Base-by-base conservation (phyloP, 2,797 vertebrate genomes). In the Scleropages formosus region DNA sequence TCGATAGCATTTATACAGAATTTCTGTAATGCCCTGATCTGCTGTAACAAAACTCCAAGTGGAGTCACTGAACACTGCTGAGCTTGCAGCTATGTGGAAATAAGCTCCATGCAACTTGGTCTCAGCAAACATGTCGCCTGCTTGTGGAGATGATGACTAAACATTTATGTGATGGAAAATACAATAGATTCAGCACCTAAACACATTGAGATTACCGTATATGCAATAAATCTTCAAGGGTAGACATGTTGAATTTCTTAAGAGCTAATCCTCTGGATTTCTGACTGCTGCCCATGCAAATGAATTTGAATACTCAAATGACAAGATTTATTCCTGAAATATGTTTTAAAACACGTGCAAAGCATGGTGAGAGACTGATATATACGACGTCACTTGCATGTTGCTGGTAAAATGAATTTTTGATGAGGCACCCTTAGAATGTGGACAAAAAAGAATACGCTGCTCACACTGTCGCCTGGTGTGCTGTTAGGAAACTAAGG, bases 131-230 rank as follows among this genome's bases (percentile, higher is more conserved):
- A 69, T 67, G 64, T 56, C 27, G 39, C 67, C 31, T 47, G 53
- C 62, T 69, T 31, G 65, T 49, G 31, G 39, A 61, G 65, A 56
- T 61, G 74, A 75, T 75, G 74, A 69, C 74, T 75, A 62, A 60
- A 67, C 67, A 75, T 69, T 75, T 75, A 69, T 47, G 56, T 60
- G 61, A 68, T 47, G 18, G 39, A 46, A 26, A 68, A 49, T 64
- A 60, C 65, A 69, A 64, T 49, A 22, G 24, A 51, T 61, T 76
- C 26, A 24, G 46, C 46, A 76, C 27, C 46, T 63, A 47, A 39
- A 69, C 60, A 27, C 67, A 76, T 39, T 61, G 22, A 56, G 47
- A 56, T 76, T 72, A 31, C 49, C 53, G 58, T 63, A 20, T 13
- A 24, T 64, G 46, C 56, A 60, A 71, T 56, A 76, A 53, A 76